Evolutionary conservation across 2,888 invertebrate species (phyloP).

Genomic region (Drosophila trichaetosa): DNA sequence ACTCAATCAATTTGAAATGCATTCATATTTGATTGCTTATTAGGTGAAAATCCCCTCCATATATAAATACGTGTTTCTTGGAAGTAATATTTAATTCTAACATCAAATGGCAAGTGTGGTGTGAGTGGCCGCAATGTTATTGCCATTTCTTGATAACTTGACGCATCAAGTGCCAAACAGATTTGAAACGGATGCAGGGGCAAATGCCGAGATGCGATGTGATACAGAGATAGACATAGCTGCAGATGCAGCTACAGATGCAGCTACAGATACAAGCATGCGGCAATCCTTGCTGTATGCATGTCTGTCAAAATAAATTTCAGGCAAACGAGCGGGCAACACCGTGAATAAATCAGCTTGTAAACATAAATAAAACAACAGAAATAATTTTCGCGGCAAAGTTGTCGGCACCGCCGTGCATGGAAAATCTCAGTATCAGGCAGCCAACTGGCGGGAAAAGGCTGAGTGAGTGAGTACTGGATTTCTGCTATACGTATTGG

Average conservation of each 20-base stretch:
- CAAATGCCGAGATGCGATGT: conserved; percentile 20
- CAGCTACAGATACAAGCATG: conserved; percentile 22
- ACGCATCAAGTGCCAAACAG: conserved; percentile 53
- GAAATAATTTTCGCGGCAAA: conserved; percentile 57
- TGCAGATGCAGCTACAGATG: conserved; percentile 23
- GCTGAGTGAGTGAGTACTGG: not conserved
- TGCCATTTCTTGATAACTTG: conserved; percentile 47
- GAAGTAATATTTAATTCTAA: not conserved
- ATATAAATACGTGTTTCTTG: no score
- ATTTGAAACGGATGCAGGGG: conserved; percentile 53
- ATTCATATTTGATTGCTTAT: not conserved
- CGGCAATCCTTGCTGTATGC: conserved; percentile 57
- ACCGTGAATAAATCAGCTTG: conserved; percentile 72
- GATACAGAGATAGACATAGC: conserved; percentile 2
- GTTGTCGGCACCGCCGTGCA: conserved; percentile 50
- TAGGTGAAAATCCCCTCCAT: not conserved
- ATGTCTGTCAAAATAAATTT: conserved; percentile 76
- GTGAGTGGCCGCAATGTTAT: conserved; percentile 23
- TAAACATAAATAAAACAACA: conserved; percentile 76
- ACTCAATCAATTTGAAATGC: not conserved
- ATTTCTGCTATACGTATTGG: conserved; percentile 17
- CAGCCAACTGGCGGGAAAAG: conserved; percentile 37
- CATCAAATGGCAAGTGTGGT: conserved; percentile 10
- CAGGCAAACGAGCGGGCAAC: conserved; percentile 53
- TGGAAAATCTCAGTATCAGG: conserved; percentile 59